Evolutionary conservation across 2,888 invertebrate species (phyloP), one percentile per base, ranked within the genome.

Genomic region (Coronaproctus castanopsis): DNA sequence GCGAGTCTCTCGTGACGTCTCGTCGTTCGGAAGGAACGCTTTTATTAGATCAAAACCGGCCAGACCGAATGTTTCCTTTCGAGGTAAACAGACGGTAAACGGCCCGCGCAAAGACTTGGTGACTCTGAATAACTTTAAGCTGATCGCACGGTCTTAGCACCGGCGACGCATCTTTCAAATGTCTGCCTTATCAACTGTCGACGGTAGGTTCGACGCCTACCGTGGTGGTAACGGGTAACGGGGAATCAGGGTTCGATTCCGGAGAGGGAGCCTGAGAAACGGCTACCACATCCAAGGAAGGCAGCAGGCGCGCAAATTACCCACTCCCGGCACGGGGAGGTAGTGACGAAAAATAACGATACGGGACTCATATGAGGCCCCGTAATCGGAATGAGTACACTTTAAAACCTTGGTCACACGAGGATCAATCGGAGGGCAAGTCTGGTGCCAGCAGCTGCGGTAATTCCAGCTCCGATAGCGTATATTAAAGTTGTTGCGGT

Each of bases 241-340:
- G 80, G 77, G 80, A 80, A 81, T 81, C 76, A 80, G 80, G 80
- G 80, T 80, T 81, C 78, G 78, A 79, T 79, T 80, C 79, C 78
- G 79, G 78, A 79, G 79, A 80, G 78, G 77, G 77, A 79, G 78
- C 79, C 77, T 79, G 78, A 79, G 78, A 78, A 78, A 79, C 76
- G 77, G 79, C 78, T 78, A 78, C 77, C 78, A 79, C 78, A 77
- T 79, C 79, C 76, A 79, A 80, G 79, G 80, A 80, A 78, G 78
- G 79, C 80, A 80, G 80, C 79, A 79, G 78, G 78, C 78, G 78
- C 78, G 78, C 76, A 78, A 79, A 78, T 77, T 78, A 77, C 76
- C 78, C 77, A 77, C 72, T 78, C 75, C 74, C 72, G 72, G 71
- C 72, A 74, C 74, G 72, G 73, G 74, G 75, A 77, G 78, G 78